Conservation (phyloP, 2,113 vertebrate genomes). For the Myanophis thanlyinensis region DNA sequence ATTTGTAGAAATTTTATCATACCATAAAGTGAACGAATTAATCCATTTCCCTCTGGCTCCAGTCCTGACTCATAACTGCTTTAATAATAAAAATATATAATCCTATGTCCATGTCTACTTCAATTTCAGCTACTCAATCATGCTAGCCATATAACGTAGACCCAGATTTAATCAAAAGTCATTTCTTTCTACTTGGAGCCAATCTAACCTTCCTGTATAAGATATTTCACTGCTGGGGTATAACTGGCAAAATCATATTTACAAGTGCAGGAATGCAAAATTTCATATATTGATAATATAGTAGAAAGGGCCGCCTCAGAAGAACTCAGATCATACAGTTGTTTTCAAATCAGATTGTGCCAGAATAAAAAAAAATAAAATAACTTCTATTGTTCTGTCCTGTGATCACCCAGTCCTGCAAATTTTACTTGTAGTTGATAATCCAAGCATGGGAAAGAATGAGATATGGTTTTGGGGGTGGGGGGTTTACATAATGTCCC, state of each 20-base stretch:
- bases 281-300: not conserved
- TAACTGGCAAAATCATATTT: not conserved
- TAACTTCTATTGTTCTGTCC: not conserved
- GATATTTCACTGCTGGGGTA: not conserved
- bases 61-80: not conserved
- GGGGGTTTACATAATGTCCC: not conserved
- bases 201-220: not conserved
- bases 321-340: not conserved
- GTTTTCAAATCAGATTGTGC: not conserved
- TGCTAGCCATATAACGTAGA: not conserved
- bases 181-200: not conserved
- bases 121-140: not conserved
- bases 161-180: not conserved
- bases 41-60: not conserved
- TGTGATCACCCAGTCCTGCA: not conserved
- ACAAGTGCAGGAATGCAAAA: not conserved
- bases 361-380: not conserved
- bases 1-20: not conserved
- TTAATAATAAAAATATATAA: not conserved
- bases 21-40: not conserved
- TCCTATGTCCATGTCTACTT: not conserved
- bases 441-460: not conserved
- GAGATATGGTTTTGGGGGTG: not conserved
- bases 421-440: not conserved
- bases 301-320: not conserved